These are phyloP conservation scores for Gadopsis bispinosus DNA, from an alignment of 2,797 vertebrate species.

Conservation along the genomic window DNA sequence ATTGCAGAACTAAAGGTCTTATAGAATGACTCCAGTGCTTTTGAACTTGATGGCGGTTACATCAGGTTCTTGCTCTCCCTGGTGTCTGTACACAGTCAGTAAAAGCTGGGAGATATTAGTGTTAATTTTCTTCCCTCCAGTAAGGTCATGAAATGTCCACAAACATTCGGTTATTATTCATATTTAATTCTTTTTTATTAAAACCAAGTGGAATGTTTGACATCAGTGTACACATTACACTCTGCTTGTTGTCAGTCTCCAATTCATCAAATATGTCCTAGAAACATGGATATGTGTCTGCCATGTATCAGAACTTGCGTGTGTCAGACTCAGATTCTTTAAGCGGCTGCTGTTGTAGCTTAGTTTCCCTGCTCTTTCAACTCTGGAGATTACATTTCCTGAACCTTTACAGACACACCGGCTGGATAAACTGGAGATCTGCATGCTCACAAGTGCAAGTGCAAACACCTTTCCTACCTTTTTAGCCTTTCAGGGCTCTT, in stretches of 20 bases:
- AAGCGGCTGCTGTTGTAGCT: slow-evolving; percentile 12
- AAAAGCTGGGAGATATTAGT: background rate
- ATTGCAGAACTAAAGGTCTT: background rate
- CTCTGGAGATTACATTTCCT: slow-evolving; percentile 30
- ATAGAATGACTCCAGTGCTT: background rate
- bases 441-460: background rate
- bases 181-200: background rate
- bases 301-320: background rate
- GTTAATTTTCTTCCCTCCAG: background rate
- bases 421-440: slow-evolving; percentile 5
- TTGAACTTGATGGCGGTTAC: background rate
- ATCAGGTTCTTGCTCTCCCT: background rate
- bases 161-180: background rate
- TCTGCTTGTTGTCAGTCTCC: background rate
- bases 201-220: background rate
- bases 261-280: slow-evolving; percentile 3
- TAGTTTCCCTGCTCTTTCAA: slow-evolving; percentile 12
- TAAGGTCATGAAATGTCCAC: background rate
- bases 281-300: background rate
- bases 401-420: slow-evolving; percentile 14
- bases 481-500: background rate
- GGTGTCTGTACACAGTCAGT: background rate
- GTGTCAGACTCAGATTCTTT: slow-evolving; percentile 27
- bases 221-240: background rate
- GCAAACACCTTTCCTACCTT: background rate